Conservation (phyloP, 2,797 vertebrate species). For the Poeciliopsis turneri region DNA sequence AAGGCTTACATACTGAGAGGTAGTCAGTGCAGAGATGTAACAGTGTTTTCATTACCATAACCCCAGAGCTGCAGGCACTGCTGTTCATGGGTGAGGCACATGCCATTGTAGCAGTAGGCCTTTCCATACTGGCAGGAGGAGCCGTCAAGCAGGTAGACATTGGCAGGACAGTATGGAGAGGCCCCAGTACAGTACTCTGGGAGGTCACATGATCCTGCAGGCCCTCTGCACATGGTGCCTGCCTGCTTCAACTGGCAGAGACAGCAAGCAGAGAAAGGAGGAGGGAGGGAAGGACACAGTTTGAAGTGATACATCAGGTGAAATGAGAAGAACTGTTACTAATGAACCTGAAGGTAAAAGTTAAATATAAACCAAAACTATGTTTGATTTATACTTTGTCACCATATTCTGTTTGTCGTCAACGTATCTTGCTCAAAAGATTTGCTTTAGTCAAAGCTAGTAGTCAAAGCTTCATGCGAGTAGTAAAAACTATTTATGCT, state of each 20-base stretch:
- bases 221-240: constrained; percentile 87
- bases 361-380: background rate
- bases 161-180: constrained; percentile 88
- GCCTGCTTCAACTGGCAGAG: constrained; percentile 85
- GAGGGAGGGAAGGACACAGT: constrained; percentile 6
- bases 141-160: constrained; percentile 91
- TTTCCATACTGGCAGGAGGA: constrained; percentile 82
- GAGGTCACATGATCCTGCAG: constrained; percentile 89
- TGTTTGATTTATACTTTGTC: background rate
- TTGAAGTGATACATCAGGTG: background rate
- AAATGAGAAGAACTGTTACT: background rate
- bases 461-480: too few species aligned
- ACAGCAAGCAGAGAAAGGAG: background rate
- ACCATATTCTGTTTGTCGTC: background rate
- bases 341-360: background rate
- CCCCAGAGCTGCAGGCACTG: constrained; percentile 96
- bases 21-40: too few species aligned
- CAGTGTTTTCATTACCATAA: constrained; percentile 77
- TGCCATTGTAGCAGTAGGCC: constrained; percentile 92
- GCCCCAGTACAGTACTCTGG: constrained; percentile 93
- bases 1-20: background rate
- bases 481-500: too few species aligned
- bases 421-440: background rate
- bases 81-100: constrained; percentile 91
- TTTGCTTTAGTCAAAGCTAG: background rate